Evolutionary conservation across 2,797 vertebrate genomes (phyloP).

Genomic region (Coracias cyanogaster): DNA sequence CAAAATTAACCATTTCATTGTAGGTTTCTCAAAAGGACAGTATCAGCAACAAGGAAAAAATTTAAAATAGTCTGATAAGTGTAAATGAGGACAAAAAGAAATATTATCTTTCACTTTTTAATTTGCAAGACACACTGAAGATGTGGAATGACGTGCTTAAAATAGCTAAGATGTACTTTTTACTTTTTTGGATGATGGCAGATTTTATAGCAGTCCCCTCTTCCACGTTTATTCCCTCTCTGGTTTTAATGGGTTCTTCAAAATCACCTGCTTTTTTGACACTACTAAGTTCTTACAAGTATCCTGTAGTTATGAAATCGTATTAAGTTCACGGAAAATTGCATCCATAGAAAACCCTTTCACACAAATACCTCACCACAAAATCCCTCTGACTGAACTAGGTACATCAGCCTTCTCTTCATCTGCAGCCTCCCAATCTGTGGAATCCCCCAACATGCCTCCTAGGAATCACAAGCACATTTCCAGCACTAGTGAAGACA

Average conservation of each 20-base stretch:
- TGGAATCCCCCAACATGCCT: neutral
- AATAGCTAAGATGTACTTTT: neutral
- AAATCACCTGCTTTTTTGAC: neutral
- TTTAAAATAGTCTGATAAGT: neutral
- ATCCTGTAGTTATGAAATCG: neutral
- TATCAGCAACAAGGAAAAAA: neutral
- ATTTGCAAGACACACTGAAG: neutral
- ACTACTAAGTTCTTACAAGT: neutral
- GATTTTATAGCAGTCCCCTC: neutral
- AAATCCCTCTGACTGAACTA: neutral
- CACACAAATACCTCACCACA: neutral
- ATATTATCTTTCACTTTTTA: neutral
- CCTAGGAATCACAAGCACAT: neutral
- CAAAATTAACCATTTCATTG: neutral
- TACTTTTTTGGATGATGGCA: neutral
- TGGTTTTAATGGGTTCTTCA: neutral
- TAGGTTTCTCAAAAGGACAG: neutral
- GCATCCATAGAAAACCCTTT: neutral
- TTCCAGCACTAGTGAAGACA: neutral
- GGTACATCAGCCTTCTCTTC: neutral
- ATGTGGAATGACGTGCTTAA: neutral
- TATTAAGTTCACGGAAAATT: neutral
- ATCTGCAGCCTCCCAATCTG: neutral
- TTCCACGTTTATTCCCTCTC: neutral
- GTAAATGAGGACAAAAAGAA: neutral